Conservation (phyloP, 1,140 invertebrate genomes). For the Mycetomoellerius zeteki region DNA sequence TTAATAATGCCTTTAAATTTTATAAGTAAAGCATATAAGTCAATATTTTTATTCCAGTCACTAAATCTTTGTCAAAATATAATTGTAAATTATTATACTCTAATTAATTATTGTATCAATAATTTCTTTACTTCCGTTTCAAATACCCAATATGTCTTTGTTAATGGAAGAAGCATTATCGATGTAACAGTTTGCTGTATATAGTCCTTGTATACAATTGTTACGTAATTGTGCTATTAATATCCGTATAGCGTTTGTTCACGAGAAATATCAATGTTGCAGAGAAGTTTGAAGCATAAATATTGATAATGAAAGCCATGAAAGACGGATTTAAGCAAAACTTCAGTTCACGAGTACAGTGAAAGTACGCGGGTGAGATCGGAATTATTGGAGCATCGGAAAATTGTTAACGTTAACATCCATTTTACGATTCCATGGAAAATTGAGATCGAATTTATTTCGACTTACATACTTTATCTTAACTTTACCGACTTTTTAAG, state of each 20-base stretch:
- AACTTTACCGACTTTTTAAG: neutral
- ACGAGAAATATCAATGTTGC: neutral
- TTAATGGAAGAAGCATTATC: neutral
- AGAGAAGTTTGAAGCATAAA: constrained; percentile 14
- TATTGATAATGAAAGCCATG: constrained; percentile 1
- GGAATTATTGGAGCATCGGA: constrained; percentile 56
- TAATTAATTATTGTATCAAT: neutral
- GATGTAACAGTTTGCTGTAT: neutral
- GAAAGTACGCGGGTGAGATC: constrained; percentile 46
- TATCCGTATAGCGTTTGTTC: neutral
- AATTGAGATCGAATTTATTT: constrained; percentile 1
- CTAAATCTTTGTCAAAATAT: neutral
- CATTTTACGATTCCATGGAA: constrained; percentile 13
- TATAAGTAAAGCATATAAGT: neutral
- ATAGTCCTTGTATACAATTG: constrained; percentile 13
- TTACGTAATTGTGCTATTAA: neutral
- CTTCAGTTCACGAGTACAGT: constrained; percentile 37
- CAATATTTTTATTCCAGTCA: neutral
- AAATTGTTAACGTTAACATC: constrained; percentile 28
- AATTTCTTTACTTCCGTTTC: neutral
- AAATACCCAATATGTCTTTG: neutral
- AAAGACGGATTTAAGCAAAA: constrained; percentile 10
- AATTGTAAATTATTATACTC: neutral
- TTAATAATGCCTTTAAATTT: neutral
- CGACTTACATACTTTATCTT: too few species aligned